Evolutionary conservation across 2,797 vertebrate species (phyloP), one percentile per base, ranked within the genome.

Genomic region (Oophaga sylvatica): DNA sequence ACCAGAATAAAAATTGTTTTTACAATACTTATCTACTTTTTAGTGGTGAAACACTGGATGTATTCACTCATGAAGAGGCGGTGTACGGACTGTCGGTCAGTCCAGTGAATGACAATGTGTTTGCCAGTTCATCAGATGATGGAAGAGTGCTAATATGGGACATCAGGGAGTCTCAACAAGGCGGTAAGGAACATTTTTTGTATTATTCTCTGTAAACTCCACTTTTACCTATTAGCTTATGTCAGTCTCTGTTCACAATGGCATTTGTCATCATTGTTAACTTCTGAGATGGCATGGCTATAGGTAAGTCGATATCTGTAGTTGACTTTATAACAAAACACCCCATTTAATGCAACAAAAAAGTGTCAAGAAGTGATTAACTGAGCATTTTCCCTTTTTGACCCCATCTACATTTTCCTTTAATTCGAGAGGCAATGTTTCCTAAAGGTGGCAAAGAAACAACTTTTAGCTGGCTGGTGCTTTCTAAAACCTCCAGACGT

Each of bases 61-160:
- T 99, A 53, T 99, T 99, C 90, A 96, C 98, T 89, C 98, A 99
- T 75, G 98, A 99, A 78, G 98, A 99, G 67, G 98, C 98, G 0
- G 98, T 99, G 17, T 99, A 99, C 20, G 98, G 98, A 87, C 94
- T 99, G 90, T 99, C 97, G 0, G 98, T 99, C 92, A 99, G 97
- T 91, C 98, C 97, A 0, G 97, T 99, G 84, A 99, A 99, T 77
- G 98, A 99, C 93, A 99, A 99, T 85, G 97, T 99, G 90, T 99
- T 99, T 68, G 98, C 98, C 91, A 99, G 98, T 90, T 99, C 98
- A 0, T 99, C 98, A 1, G 98, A 99, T 56, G 98, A 99, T 71
- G 98, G 98, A 2, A 95, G 97, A 0, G 97, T 99, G 88, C 97
- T 99, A 20, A 99, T 99, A 41, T 99, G 98, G 98, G 98, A 99